Evolutionary conservation across 2,888 invertebrate species (phyloP).

Genomic region (Noctua janthina): DNA sequence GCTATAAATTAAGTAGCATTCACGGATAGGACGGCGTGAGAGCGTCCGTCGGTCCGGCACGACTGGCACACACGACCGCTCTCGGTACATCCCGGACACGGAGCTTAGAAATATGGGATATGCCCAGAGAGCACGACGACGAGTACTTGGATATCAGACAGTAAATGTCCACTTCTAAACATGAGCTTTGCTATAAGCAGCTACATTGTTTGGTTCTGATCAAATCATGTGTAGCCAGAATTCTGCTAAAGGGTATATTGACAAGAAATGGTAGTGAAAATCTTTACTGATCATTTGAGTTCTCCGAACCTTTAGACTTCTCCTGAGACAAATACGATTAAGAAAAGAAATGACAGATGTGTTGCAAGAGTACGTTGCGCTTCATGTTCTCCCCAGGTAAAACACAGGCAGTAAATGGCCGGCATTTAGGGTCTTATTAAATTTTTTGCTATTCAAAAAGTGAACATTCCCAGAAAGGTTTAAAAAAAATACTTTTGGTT

Average conservation of each 20-base stretch:
- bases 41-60: constrained; percentile 83
- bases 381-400: neutral
- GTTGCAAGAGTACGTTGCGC: neutral
- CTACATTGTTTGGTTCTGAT: neutral
- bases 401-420: neutral
- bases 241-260: neutral
- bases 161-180: constrained; percentile 51
- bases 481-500: neutral
- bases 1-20: constrained; percentile 71
- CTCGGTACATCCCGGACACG: constrained; percentile 53
- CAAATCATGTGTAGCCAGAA: neutral
- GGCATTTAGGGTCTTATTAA: neutral
- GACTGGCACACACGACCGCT: constrained; percentile 75
- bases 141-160: constrained; percentile 23
- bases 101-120: constrained; percentile 61
- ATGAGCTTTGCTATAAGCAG: constrained; percentile 15
- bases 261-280: neutral
- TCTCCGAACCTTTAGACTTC: neutral
- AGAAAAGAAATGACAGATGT: neutral
- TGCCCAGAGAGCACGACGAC: constrained; percentile 49
- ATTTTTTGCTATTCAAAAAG: neutral
- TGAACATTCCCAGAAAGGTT: neutral
- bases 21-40: constrained; percentile 76
- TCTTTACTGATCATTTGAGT: neutral
- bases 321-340: neutral